Conservation (phyloP, 1,140 invertebrate species). For the Mactra quadrangularis region DNA sequence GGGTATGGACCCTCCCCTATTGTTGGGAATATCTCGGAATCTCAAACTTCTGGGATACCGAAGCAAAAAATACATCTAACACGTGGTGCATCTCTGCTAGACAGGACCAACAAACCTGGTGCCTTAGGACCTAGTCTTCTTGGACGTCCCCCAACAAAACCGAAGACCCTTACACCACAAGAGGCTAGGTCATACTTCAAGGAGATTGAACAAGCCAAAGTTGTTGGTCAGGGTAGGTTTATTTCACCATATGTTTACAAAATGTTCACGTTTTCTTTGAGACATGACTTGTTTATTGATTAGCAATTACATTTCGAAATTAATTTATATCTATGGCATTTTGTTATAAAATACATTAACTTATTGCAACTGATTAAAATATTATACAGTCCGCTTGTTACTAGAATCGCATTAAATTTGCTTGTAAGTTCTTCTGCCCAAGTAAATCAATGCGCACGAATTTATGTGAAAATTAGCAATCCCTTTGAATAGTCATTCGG, state of each 20-base stretch:
- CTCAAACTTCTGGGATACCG: slow-evolving; percentile 58
- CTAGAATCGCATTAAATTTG: too few species aligned
- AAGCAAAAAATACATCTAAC: slow-evolving; percentile 61
- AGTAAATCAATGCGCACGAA: too few species aligned
- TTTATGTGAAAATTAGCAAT: too few species aligned
- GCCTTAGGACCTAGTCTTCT: slow-evolving; percentile 32
- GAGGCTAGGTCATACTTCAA: slow-evolving; percentile 58
- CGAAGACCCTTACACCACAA: slow-evolving; percentile 64
- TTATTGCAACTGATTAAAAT: too few species aligned
- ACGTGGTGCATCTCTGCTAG: slow-evolving; percentile 36
- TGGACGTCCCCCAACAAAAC: slow-evolving; percentile 62
- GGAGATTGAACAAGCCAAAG: slow-evolving; percentile 61
- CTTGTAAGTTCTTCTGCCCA: too few species aligned
- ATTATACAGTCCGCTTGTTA: too few species aligned
- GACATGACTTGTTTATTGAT: background rate
- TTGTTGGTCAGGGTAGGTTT: slow-evolving; percentile 66
- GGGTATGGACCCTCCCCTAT: background rate
- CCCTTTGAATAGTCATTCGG: too few species aligned
- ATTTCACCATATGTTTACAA: too few species aligned
- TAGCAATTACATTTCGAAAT: background rate
- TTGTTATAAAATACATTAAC: too few species aligned
- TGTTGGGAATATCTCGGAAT: slow-evolving; percentile 54
- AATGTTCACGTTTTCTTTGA: too few species aligned
- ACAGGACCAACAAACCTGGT: slow-evolving; percentile 56
- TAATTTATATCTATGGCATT: background rate